Base-by-base conservation (phyloP, 2,888 invertebrate species). In the Tenthredo mesomela region DNA sequence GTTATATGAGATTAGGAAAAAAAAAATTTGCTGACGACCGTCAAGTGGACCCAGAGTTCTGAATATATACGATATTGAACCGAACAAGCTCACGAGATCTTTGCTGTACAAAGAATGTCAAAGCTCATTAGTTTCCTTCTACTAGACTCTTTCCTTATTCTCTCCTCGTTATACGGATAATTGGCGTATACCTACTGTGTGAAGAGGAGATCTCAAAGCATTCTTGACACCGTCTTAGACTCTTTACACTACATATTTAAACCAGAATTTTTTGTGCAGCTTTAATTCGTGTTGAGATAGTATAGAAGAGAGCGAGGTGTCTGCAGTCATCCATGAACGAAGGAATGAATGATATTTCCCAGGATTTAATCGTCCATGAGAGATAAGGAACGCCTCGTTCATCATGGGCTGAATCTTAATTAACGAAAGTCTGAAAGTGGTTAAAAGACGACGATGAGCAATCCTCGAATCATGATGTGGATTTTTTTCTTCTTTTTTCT, bases 311-410 rank as follows among this genome's bases (percentile, higher is more conserved):
- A 37, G 54, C 7, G n/a, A n/a, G 10, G 0, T 6, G n/a, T n/a
- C n/a, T n/a, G n/a, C 54, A 73, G 71, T 73, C 71, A 40, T 21
- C 71, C 71, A 3, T n/a, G 71, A 0, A 9, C n/a, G 40, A 1
- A n/a, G 7, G n/a, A 54, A 54, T 2, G 29, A 29, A 29, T 1
- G 29, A 29, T 2, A 29, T n/a, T 58, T 21, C 29, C 75, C 0
- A 18, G 75, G 29, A 77, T 47, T 77, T 54, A 78, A 78, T 58
- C 54, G 54, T n/a, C 78, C 78, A n/a, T 58, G 37, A 78, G 58
- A 78, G 78, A 78, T 78, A 54, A 78, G 18, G 18, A 58, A 21
- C 40, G 10, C 1, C 75, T 25, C 12, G 47, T n/a, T 54, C n/a
- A 54, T 15, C 47, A 21, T 18, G 9, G 40, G n/a, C 1, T 5